Percentiles rank a stretch among this genome's conserved stretches.
Conservation (phyloP, 2,113 vertebrate genomes). For the Trematomus loennbergii region DNA sequence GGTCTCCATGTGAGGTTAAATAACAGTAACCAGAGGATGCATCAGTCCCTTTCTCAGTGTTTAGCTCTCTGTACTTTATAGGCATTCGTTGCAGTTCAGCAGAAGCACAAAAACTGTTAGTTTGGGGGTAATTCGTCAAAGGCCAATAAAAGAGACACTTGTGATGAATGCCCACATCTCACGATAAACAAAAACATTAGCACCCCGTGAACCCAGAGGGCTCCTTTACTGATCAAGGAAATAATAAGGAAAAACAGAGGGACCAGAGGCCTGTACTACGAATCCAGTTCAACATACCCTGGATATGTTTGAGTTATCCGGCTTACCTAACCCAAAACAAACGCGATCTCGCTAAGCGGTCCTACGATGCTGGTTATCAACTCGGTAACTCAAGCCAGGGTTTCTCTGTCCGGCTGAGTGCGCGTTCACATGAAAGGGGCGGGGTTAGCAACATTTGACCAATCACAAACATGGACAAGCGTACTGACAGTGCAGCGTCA, state of each 20-base stretch:
- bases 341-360: no score
- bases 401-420: no score
- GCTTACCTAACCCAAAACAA: no score
- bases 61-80: constrained; percentile 6
- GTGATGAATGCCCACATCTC: constrained; percentile 47
- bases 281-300: no score
- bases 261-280: no score
- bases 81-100: constrained; percentile 14
- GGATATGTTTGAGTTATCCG: no score
- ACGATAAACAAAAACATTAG: constrained; percentile 44
- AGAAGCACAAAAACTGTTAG: constrained; percentile 12
- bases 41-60: neutral
- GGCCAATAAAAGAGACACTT: constrained; percentile 50
- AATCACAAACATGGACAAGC: no score
- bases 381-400: no score
- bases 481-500: no score
- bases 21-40: neutral
- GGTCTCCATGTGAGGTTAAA: constrained; percentile 32
- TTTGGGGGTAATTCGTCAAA: constrained; percentile 37
- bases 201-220: constrained; percentile 30
- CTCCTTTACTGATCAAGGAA: constrained; percentile 51
- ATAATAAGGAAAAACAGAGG: constrained; percentile 43
- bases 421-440: no score
- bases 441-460: no score
- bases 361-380: no score